Percentiles rank a stretch among this genome's conserved stretches.
Conservation (phyloP, 35 echinoderm and acorn worm species). For the Apostichopus japonicus region DNA sequence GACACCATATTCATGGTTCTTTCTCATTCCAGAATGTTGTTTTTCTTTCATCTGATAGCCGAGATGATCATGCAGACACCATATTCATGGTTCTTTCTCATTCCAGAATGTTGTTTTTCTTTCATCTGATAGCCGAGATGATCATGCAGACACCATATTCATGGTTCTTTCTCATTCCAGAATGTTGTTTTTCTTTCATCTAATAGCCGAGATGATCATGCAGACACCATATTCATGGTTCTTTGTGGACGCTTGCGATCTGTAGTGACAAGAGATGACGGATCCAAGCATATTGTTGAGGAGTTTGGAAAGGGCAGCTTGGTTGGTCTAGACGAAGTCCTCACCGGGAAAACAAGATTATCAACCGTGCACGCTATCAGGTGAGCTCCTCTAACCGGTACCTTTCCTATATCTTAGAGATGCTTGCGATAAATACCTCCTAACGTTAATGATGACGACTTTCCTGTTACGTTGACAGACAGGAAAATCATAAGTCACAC, state of each 20-base stretch:
- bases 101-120: no score
- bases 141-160: slow-evolving; percentile 76
- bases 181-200: background rate
- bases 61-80: slow-evolving; percentile 73
- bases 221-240: slow-evolving; percentile 84
- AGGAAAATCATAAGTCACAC: no score
- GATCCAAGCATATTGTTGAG: slow-evolving; percentile 87
- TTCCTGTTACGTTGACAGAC: no score
- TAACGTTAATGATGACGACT: no score
- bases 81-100: slow-evolving; percentile 82
- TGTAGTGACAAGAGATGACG: slow-evolving; percentile 66
- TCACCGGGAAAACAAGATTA: slow-evolving; percentile 66
- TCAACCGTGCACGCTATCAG: slow-evolving; percentile 92
- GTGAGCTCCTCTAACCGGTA: slow-evolving; percentile 7
- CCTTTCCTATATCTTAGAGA: no score
- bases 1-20: slow-evolving; percentile 88
- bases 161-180: slow-evolving; percentile 4
- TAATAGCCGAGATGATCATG: slow-evolving; percentile 69
- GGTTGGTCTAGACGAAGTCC: slow-evolving; percentile 85
- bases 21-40: background rate
- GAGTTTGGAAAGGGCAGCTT: slow-evolving; percentile 93
- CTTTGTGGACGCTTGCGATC: slow-evolving; percentile 91
- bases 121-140: slow-evolving; percentile 60
- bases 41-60: slow-evolving; percentile 30
- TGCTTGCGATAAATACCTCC: no score